Percentiles rank a stretch among this genome's conserved stretches.
Conservation (phyloP, 2,113 vertebrate species). For the Chlamydotis undulata region DNA sequence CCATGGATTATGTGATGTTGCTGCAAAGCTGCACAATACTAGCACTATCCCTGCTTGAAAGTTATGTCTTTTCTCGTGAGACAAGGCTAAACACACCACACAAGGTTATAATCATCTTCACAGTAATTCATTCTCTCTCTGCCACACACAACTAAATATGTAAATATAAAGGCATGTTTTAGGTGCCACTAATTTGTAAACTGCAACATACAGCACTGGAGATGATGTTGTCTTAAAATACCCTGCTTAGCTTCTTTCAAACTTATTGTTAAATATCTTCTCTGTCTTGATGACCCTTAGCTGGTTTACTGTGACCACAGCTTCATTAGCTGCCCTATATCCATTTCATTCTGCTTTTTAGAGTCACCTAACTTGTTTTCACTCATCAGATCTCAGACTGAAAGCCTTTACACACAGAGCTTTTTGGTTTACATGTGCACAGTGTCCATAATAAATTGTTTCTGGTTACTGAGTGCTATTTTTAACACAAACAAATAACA, state of each 20-base stretch:
- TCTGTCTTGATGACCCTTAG: not conserved
- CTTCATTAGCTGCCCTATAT: not conserved
- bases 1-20: not conserved
- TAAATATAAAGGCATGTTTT: not conserved
- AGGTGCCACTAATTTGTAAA: not conserved
- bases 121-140: not conserved
- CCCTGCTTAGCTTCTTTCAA: not conserved
- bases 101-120: not conserved
- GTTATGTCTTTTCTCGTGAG: not conserved
- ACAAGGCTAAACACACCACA: not conserved
- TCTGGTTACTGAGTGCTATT: not conserved
- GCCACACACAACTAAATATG: not conserved
- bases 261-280: not conserved
- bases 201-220: not conserved
- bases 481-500: not conserved
- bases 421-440: not conserved
- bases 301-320: not conserved
- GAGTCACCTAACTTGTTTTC: not conserved
- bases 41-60: not conserved
- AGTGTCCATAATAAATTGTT: not conserved
- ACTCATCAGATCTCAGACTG: not conserved
- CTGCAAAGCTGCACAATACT: not conserved
- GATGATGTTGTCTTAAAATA: not conserved
- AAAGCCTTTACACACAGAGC: accelerated
- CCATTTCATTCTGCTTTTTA: not conserved